Conservation (phyloP, 2,888 invertebrate genomes). For the Monopis laevigella region DNA sequence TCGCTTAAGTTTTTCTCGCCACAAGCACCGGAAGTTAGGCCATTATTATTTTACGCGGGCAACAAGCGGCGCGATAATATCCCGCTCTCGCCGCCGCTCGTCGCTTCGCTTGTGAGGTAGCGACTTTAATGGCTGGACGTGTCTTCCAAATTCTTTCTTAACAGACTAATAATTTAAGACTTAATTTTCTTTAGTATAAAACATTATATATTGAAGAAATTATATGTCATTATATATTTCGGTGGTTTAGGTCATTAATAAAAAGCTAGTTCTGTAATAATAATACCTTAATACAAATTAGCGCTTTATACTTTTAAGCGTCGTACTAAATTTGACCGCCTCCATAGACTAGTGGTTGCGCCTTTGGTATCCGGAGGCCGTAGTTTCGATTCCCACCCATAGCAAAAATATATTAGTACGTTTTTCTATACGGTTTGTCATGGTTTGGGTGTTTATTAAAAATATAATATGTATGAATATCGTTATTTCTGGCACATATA, state of each 20-base stretch:
- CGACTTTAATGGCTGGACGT: slow-evolving; percentile 58
- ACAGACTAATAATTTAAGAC: slow-evolving; percentile 55
- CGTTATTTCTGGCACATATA: no score
- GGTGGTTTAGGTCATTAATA: background rate
- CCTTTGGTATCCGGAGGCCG: no score
- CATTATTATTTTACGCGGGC: slow-evolving; percentile 69
- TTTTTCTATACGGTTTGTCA: no score
- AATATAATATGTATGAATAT: no score
- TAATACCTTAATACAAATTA: no score
- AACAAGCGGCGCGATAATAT: slow-evolving; percentile 69
- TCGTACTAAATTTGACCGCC: no score
- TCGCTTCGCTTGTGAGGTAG: slow-evolving; percentile 25
- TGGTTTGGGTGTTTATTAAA: no score
- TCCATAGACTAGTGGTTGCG: no score
- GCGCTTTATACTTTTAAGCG: no score
- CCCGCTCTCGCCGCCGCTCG: slow-evolving; percentile 41
- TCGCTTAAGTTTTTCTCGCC: slow-evolving; percentile 62
- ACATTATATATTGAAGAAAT: slow-evolving; percentile 4
- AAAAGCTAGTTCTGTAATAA: no score
- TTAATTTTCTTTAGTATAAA: background rate
- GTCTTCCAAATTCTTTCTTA: slow-evolving; percentile 61
- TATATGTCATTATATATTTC: background rate
- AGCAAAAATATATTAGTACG: no score
- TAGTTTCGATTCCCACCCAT: no score
- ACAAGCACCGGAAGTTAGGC: slow-evolving; percentile 68